Conservation (phyloP, 2,888 invertebrate species). For the Zygaena filipendulae region DNA sequence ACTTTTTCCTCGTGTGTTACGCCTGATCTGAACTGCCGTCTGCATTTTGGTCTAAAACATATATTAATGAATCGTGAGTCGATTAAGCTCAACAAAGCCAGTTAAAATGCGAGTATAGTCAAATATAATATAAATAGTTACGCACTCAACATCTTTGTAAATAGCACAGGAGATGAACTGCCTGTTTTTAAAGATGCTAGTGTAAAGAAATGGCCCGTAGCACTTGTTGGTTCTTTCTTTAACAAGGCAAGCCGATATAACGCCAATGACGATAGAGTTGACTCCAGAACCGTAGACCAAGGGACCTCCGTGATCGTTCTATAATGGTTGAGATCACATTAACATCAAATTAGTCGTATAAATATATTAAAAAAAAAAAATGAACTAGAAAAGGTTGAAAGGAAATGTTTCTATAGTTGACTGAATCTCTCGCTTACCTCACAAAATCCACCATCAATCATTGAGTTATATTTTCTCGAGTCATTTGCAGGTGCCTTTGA, state of each 20-base stretch:
- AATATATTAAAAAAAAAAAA: neutral
- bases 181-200: constrained; percentile 46
- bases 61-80: neutral
- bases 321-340: no score
- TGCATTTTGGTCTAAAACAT: constrained; percentile 35
- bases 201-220: constrained; percentile 53
- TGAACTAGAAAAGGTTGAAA: no score
- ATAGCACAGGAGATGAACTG: constrained; percentile 51
- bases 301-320: constrained; percentile 57
- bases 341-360: no score
- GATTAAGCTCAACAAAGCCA: neutral
- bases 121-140: constrained; percentile 8
- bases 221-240: constrained; percentile 48
- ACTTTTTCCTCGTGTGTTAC: constrained; percentile 39
- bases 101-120: no score
- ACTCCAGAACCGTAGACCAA: constrained; percentile 38
- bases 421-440: no score
- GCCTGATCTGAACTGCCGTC: constrained; percentile 48
- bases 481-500: constrained; percentile 13
- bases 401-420: neutral
- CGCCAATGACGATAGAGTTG: constrained; percentile 40
- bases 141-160: constrained; percentile 48
- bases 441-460: constrained; percentile 45
- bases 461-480: constrained; percentile 7
- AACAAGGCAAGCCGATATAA: constrained; percentile 51